Base-by-base conservation (phyloP, 2,113 vertebrate species). In the Ibidorhyncha struthersii region DNA sequence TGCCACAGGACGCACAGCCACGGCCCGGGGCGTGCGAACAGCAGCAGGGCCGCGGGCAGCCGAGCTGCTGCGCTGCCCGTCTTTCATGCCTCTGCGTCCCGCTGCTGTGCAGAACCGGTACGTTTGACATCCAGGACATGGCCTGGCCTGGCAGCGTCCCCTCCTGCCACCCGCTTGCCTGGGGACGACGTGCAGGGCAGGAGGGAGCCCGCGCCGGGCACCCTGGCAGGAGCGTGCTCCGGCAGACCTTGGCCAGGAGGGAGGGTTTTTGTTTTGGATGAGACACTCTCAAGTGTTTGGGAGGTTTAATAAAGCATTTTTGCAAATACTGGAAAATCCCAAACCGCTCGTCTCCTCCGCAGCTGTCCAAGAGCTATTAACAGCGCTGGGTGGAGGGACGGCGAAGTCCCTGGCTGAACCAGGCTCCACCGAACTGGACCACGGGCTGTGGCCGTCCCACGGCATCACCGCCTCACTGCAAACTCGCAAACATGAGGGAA, bases 21-120 rank as follows among this genome's bases (percentile, higher is more conserved):
- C 40, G 23, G 74, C n/a, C 21, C 45, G 1, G 13, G 72, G 25
- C 14, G 25, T 9, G 11, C 2, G 63, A 38, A 41, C 27, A 12
- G 53, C 34, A 25, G 49, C 50, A 19, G 50, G 22, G 43, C 58
- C 41, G 2, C 3, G 43, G 74, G 43, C 74, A 36, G 8, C 45
- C 22, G 43, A 47, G 52, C 22, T 9, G 47, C 61, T 8, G 50
- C 21, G 11, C 41, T 22, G 7, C 83, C 52, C 23, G 3, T 17
- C 59, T 13, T 6, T 20, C 27, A 8, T 2, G 3, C 16, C 34
- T 20, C 65, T 0, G 4, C 19, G 3, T 17, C 55, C 66, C 1
- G 19, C 56, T 23, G 38, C 25, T 2, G 23, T 2, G 26, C 45
- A 11, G 63, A 21, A 52, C 38, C 13, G 3, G 40, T 43, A 32